Base-by-base conservation (phyloP, 2,797 vertebrate species). In the Neoniphon sammara region DNA sequence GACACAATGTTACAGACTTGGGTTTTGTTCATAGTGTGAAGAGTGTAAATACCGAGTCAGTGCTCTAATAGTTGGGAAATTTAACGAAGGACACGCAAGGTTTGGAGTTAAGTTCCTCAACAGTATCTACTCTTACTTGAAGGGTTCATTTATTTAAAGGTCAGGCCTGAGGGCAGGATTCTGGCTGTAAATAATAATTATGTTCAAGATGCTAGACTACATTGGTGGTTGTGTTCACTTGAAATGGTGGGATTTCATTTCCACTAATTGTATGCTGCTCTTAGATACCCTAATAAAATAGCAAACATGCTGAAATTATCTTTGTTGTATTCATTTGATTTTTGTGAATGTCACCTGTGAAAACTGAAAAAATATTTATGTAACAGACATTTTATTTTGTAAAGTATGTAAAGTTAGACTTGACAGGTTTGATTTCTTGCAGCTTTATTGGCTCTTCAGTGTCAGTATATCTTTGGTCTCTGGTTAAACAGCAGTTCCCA, bases 281-380 rank as follows among this genome's bases (percentile, higher is more conserved):
- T 14, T 39, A 20, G 65, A 49, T n/a, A 25, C 70, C 5, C 53
- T 3, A 81, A 84, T 83, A 78, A 88, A 85, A 76, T 1, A 2
- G 4, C 42, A 25, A 27, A 54, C n/a, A 2, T 56, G 23, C 47
- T 52, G 7, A 75, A 66, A 25, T 59, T 0, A 39, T 63, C 4
- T 1, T 42, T 2, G 39, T 68, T 25, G 52, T 14, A 4, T 42
- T 15, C 11, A 15, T 42, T 42, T 42, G n/a, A 27, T 39, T 53
- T 68, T 10, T 46, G 0, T 50, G 21, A 44, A 11, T 53, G 18
- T 27, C 25, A 27, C 25, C 25, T 27, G 25, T 2, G 25, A 27
- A 27, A 27, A 2, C 4, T 27, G 4, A 27, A 27, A 27, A 27
- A 2, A 27, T 27, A 27, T 27, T 27, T 27, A 27, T 27, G 25